A percentile compares a stretch with the other conserved stretches of the same genome.
Conservation (phyloP, 2,888 invertebrate species). For the Lamproptera curius region DNA sequence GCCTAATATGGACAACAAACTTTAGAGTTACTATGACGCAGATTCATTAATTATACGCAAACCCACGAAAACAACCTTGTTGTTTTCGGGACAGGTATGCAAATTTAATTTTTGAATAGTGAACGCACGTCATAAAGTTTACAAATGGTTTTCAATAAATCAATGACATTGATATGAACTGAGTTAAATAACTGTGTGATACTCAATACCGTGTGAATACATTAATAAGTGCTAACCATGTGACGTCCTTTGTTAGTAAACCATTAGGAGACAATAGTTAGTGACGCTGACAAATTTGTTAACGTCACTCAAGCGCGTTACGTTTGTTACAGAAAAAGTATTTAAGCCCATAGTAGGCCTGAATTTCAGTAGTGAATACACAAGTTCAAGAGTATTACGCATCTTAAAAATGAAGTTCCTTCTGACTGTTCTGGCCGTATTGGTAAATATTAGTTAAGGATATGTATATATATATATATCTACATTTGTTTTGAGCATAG, state of each 20-base stretch:
- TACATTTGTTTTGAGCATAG: too few relatives aligned
- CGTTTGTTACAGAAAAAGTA: slow-evolving; percentile 1
- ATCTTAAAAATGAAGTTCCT: slow-evolving; percentile 8
- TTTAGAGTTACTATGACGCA: too few relatives aligned
- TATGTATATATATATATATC: too few relatives aligned
- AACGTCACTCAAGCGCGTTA: not conserved
- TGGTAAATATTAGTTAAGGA: slow-evolving; percentile 5
- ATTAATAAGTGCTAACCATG: slow-evolving; percentile 4
- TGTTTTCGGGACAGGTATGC: too few relatives aligned
- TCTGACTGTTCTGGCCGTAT: not conserved
- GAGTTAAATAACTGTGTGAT: not conserved
- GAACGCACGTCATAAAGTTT: too few relatives aligned
- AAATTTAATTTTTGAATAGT: too few relatives aligned
- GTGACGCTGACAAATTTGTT: not conserved
- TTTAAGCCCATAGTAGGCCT: not conserved
- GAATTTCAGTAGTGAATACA: not conserved
- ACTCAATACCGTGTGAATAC: not conserved
- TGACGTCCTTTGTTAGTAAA: not conserved
- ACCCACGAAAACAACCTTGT: too few relatives aligned
- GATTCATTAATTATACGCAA: too few relatives aligned
- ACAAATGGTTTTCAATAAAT: too few relatives aligned
- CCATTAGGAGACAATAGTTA: not conserved
- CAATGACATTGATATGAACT: not conserved
- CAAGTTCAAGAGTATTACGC: too few relatives aligned
- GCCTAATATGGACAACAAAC: too few relatives aligned